Conservation (phyloP, 2,113 vertebrate genomes). For the Albula goreensis region DNA sequence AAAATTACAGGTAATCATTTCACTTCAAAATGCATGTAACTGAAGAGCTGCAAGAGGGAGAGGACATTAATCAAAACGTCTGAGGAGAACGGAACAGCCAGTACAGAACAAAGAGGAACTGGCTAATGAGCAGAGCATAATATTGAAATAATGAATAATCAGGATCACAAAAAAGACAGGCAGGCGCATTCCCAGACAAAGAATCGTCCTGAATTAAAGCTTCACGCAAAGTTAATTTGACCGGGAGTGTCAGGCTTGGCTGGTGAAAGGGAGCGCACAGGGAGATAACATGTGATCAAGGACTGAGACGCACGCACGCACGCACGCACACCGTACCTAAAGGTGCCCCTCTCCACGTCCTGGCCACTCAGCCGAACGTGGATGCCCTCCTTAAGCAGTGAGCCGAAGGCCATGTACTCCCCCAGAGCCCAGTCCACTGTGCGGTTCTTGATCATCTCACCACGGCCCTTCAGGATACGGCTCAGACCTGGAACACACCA, state of each 20-base stretch:
- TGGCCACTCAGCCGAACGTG: slow-evolving; percentile 92
- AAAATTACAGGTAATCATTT: neutral
- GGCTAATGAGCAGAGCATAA: neutral
- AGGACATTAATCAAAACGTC: neutral
- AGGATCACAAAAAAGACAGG: neutral
- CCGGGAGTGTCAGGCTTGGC: too few relatives aligned
- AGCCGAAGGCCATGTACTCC: slow-evolving; percentile 96
- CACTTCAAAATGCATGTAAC: neutral
- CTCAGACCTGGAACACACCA: slow-evolving; percentile 78
- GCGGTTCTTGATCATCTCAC: slow-evolving; percentile 84
- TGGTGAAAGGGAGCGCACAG: too few relatives aligned
- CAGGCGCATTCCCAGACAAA: neutral
- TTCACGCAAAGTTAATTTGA: too few relatives aligned
- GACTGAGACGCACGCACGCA: neutral
- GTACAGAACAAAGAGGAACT: neutral
- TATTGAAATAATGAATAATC: neutral
- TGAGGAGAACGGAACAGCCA: neutral
- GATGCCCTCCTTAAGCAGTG: slow-evolving; percentile 90
- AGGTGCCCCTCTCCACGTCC: slow-evolving; percentile 95
- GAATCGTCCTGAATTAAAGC: neutral
- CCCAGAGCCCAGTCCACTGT: slow-evolving; percentile 94
- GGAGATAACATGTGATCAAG: too few relatives aligned
- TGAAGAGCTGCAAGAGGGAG: neutral
- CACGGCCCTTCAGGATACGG: slow-evolving; percentile 86
- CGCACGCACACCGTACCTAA: slow-evolving; percentile 78